Evolutionary conservation across 2,797 vertebrate species (phyloP), one percentile per base, ranked within the genome.

Genomic region (Enteromius argenteus): DNA sequence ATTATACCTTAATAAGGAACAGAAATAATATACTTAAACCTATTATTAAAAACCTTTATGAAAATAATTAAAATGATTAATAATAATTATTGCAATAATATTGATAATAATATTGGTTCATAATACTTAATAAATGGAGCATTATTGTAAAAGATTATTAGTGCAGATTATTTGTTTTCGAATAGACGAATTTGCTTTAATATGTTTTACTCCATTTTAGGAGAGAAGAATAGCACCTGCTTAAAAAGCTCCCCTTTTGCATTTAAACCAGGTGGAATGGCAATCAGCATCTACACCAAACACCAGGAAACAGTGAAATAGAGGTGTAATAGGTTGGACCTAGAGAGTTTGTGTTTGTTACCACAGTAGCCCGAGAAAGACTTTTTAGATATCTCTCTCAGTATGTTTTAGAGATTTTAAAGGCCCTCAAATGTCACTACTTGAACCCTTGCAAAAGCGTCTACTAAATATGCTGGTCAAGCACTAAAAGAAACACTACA

Each of bases 401-500:
- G 8, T 23, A 17, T 49, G 42, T 19, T 72, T 44, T 5, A 32
- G 17, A 73, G 4, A 62, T 71, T 67, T 37, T 46, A 17, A 82
- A 49, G 13, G 8, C 1, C 3, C 30, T 49, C 27, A 64, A 23
- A 60, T 49, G 19, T 37, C 19, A 60, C 37, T 15, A 32, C 6
- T 46, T 60, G 53, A 62, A 74, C 32, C 32, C 17, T 42, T 62
- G 15, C 10, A 19, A n/a, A 39, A 58, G 66, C 23, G 9, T 72
- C 56, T 81, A 46, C 11, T 35, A 83, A 75, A 83, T 23, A 7
- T 4, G 19, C 21, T 30, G 60, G 32, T 32, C 10, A 66, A 32
- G 62, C 23, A 66, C 49, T 58, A 39, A 66, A 64, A 67, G 35
- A 83, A 67, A 76, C 49, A 53, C 13, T n/a, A 76, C 35, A 67